These are phyloP conservation scores for Leptinotarsa tumamoca DNA, from an alignment of 2,888 invertebrate species.

Conservation along the genomic window DNA sequence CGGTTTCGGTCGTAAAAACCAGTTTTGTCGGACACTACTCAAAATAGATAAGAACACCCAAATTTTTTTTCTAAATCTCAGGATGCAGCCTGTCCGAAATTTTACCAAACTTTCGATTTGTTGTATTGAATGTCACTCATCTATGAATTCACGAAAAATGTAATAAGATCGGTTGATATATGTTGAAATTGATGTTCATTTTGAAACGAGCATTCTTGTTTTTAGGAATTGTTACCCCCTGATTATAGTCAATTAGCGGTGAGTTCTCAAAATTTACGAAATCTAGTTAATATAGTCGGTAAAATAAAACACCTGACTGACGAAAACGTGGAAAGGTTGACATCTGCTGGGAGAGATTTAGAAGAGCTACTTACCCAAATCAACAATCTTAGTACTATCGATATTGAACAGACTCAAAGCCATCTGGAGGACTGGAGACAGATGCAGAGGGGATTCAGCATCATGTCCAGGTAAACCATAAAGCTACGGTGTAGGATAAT, in stretches of 20 bases:
- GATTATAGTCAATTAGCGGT: slow-evolving; percentile 71
- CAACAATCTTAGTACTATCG: slow-evolving; percentile 65
- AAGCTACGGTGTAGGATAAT: neutral
- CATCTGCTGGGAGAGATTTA: slow-evolving; percentile 68
- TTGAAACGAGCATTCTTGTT: slow-evolving; percentile 9
- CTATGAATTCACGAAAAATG: too few relatives aligned
- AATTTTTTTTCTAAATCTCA: too few relatives aligned
- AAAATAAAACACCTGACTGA: slow-evolving; percentile 71
- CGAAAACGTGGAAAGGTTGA: slow-evolving; percentile 61
- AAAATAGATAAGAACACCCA: too few relatives aligned
- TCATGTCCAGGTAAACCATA: slow-evolving; percentile 66
- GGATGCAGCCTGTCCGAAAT: too few relatives aligned
- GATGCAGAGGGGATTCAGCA: slow-evolving; percentile 69
- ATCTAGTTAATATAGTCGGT: slow-evolving; percentile 69
- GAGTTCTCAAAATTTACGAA: slow-evolving; percentile 70
- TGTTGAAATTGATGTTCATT: neutral
- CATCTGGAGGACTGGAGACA: slow-evolving; percentile 65
- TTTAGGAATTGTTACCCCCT: slow-evolving; percentile 69
- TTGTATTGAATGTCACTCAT: too few relatives aligned
- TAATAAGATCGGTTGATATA: too few relatives aligned
- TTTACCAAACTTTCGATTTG: too few relatives aligned
- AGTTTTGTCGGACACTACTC: too few relatives aligned
- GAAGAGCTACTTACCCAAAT: slow-evolving; percentile 70
- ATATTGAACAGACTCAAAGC: slow-evolving; percentile 54
- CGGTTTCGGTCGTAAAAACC: too few relatives aligned